Evolutionary conservation across 2,113 vertebrate species (phyloP), one percentile per base, ranked within the genome.

Genomic region (Vanacampus margaritifer): DNA sequence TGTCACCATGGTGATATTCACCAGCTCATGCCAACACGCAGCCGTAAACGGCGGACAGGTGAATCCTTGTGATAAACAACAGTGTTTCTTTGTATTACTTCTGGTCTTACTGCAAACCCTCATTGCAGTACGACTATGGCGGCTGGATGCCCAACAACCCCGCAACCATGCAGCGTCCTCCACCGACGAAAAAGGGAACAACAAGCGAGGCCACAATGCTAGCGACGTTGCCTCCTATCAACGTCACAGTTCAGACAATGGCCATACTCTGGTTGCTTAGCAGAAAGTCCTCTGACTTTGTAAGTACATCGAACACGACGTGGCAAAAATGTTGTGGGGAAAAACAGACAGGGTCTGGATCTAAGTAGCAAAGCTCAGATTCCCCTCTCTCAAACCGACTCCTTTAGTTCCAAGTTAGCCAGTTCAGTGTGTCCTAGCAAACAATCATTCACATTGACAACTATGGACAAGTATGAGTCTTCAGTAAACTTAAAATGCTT

Each of bases 71-170:
- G 23, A 35, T 32, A 19, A 32, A 35, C 21, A 32, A 2, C 26
- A 58, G 56, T 7, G 16, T 4, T 32, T 3, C 12, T 6, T 19
- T 58, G 13, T 6, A 17, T 32, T 35, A 53, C 51, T 24, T n/a
- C n/a, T 6, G 6, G 19, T 53, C 51, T 57, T 12, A 90, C 28
- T 32, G 28, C 4, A 2, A 32, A 32, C 28, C 28, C 28, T 32
- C 28, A 32, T 32, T 32, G 28, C 28, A 32, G 88, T 91, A 13
- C 74, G 89, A 88, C 72, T 87, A 79, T 0, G 72, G 73, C 17
- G 72, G 54, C 66, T 89, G 73, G 87, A 88, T 89, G 85, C 87
- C 87, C 65, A 91, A 89, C 82, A 53, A 17, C 43, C 88, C 84
- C 6, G 24, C 46, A 46, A 17, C 82, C 3, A 58, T 91, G 60